phyloP scores from a whole-genome alignment of 2,797 vertebrate species.

The Tolypeutes matacus region DNA sequence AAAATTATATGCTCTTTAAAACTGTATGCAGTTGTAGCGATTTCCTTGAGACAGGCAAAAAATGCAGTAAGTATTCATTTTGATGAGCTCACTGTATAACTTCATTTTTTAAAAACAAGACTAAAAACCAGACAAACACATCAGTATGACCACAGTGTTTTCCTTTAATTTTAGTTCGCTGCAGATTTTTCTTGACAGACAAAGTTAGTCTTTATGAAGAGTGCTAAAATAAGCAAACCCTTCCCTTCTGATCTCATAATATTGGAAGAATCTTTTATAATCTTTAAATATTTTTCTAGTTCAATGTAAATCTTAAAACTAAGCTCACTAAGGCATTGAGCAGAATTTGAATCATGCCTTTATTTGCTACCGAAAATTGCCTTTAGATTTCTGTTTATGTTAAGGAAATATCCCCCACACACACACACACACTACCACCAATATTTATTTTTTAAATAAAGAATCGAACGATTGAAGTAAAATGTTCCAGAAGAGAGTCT shows the following conservation, averaged over 20 bases:
- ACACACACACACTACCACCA: background rate
- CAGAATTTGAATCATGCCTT: conserved; percentile 81
- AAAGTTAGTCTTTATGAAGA: conserved; percentile 86
- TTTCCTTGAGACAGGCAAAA: conserved; percentile 82
- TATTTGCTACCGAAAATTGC: conserved; percentile 81
- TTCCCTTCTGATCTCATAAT: conserved; percentile 84
- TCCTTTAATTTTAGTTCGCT: conserved; percentile 82
- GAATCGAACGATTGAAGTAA: conserved; percentile 46
- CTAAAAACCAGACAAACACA: conserved; percentile 83
- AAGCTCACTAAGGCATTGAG: conserved; percentile 75
- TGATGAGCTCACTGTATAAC: conserved; percentile 78
- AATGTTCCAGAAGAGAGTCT: conserved; percentile 58
- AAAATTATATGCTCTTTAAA: conserved; percentile 77
- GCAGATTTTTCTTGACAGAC: conserved; percentile 83
- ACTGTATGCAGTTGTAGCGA: conserved; percentile 69
- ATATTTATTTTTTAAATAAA: conserved; percentile 40
- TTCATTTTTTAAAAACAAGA: conserved; percentile 84
- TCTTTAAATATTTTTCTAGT: conserved; percentile 81
- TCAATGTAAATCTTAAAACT: conserved; percentile 80
- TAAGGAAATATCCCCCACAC: conserved; percentile 50
- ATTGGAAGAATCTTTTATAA: conserved; percentile 82
- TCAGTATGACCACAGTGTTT: conserved; percentile 86
- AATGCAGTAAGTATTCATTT: conserved; percentile 85
- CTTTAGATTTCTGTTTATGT: conserved; percentile 73
- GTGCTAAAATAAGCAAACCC: conserved; percentile 85